Percentiles rank a stretch among this genome's conserved stretches.
Evolutionary conservation across 2,113 vertebrate species (phyloP).

Genomic region (Odontesthes bonariensis): DNA sequence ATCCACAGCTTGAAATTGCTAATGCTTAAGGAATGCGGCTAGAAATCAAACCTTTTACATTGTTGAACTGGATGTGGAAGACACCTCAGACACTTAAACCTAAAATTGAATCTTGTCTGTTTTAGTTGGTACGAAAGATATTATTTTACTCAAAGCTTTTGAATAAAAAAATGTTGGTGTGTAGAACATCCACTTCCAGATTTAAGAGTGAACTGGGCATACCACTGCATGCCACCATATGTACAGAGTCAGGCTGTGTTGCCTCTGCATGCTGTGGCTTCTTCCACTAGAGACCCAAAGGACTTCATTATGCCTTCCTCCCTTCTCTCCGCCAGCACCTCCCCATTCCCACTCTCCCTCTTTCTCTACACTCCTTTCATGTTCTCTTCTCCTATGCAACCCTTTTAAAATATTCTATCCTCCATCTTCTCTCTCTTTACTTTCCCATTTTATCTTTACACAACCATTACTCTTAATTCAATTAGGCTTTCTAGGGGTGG

Average conservation of each 20-base stretch:
- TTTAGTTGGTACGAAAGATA: not conserved
- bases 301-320: conserved; percentile 70
- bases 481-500: not conserved
- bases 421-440: conserved; percentile 48
- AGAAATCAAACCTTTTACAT: not conserved
- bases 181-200: conserved; percentile 54
- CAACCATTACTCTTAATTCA: conserved; percentile 9
- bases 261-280: conserved; percentile 64
- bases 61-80: not conserved
- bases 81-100: not conserved
- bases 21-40: too few species aligned
- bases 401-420: conserved; percentile 43
- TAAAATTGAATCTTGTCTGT: not conserved
- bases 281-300: conserved; percentile 69
- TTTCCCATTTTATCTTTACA: conserved; percentile 14
- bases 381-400: conserved; percentile 37
- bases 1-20: too few species aligned
- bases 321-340: conserved; percentile 35
- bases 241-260: conserved; percentile 56
- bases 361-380: conserved; percentile 44
- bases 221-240: conserved; percentile 60
- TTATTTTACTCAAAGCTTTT: not conserved
- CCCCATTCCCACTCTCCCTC: conserved; percentile 27
- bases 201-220: conserved; percentile 43
- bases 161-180: conserved; percentile 24